phyloP scores from a whole-genome alignment of 2,113 vertebrate genomes.

The Corythornis vintsioides region DNA sequence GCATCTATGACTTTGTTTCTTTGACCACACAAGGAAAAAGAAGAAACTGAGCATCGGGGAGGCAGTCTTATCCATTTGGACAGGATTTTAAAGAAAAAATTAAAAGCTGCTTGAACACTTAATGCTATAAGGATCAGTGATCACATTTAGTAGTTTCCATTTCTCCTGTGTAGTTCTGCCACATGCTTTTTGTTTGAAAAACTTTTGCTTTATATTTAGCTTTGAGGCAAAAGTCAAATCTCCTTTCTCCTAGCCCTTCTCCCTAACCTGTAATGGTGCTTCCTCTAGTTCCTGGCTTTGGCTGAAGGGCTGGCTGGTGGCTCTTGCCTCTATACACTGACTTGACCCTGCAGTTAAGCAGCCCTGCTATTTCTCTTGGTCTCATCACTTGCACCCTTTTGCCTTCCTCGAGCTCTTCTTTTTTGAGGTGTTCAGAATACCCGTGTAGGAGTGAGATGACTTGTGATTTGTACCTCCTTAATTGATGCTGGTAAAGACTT shows the following conservation, averaged over 20 bases:
- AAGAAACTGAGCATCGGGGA: neutral
- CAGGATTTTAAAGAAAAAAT: constrained; percentile 7
- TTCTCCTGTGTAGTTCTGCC: neutral
- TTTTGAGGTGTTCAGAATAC: neutral
- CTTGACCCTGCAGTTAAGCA: neutral
- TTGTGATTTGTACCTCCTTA: neutral
- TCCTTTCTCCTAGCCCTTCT: neutral
- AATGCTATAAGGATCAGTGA: neutral
- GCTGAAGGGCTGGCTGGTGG: neutral
- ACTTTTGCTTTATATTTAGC: neutral
- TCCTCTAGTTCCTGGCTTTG: neutral
- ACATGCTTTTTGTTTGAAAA: neutral
- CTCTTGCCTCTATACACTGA: neutral
- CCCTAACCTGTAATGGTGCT: neutral
- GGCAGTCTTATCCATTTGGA: neutral
- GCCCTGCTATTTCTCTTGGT: neutral
- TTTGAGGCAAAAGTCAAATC: neutral
- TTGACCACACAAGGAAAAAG: neutral
- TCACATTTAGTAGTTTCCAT: neutral
- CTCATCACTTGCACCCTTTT: neutral
- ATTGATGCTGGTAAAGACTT: neutral
- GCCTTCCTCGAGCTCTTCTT: neutral
- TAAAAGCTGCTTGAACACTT: neutral
- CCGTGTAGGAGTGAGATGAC: neutral
- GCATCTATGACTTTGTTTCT: constrained; percentile 22